Evolutionary conservation across 2,113 vertebrate species (phyloP).

Genomic region (Datnioides undecimradiatus): DNA sequence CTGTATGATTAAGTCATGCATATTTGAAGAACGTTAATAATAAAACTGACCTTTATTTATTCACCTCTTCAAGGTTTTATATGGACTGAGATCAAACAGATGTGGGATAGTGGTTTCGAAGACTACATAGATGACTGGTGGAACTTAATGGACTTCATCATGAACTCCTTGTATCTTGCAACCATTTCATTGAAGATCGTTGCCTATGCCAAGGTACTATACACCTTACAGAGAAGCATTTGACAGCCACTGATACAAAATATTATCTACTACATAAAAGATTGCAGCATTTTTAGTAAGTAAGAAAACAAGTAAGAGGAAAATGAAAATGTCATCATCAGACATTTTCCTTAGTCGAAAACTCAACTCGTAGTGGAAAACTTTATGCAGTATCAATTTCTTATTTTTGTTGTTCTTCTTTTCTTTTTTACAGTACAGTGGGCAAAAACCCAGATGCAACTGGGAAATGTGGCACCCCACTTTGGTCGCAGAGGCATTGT

Average conservation of each 20-base stretch:
- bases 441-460: conserved; percentile 78
- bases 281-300: too few relatives aligned
- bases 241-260: not conserved
- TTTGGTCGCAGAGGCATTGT: conserved; percentile 94
- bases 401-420: not conserved
- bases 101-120: conserved; percentile 97
- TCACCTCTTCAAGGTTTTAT: conserved; percentile 90
- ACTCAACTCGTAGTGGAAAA: not conserved
- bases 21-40: not conserved
- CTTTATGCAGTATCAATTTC: not conserved
- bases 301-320: not conserved
- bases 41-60: not conserved
- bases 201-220: conserved; percentile 91
- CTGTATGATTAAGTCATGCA: too few relatives aligned
- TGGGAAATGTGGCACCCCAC: conserved; percentile 99
- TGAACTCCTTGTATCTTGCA: conserved; percentile 97
- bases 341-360: not conserved
- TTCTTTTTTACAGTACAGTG: conserved; percentile 88
- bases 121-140: conserved; percentile 99
- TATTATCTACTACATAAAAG: not conserved
- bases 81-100: conserved; percentile 99
- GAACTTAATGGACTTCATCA: conserved; percentile 99
- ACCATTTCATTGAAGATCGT: conserved; percentile 98
- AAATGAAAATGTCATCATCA: not conserved
- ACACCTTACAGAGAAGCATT: not conserved